A percentile compares a stretch with the other conserved stretches of the same genome.
phyloP scores from a whole-genome alignment of 2,888 invertebrate species.

The Epistrophe eligans region DNA sequence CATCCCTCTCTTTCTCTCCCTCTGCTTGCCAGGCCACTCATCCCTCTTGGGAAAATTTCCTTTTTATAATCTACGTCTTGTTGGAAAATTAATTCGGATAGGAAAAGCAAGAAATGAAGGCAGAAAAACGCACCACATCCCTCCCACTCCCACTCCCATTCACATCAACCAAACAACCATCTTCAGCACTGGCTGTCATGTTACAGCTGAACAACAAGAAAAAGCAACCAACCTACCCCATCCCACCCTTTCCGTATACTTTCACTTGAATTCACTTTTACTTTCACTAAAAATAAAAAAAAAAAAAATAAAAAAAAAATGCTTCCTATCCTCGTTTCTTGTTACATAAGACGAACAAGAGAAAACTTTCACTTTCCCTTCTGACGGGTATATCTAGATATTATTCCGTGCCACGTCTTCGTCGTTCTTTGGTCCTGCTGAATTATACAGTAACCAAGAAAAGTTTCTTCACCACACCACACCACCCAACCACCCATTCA shows the following conservation, averaged over 20 bases:
- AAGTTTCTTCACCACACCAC: slow-evolving; percentile 16
- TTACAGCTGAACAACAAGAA: slow-evolving; percentile 67
- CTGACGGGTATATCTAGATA: slow-evolving; percentile 27
- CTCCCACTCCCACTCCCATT: neutral
- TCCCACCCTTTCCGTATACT: slow-evolving; percentile 30
- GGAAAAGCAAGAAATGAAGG: slow-evolving; percentile 47
- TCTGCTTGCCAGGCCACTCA: slow-evolving; percentile 17
- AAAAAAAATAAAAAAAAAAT: slow-evolving; percentile 29
- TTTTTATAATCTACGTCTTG: slow-evolving; percentile 68
- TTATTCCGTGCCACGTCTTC: slow-evolving; percentile 53
- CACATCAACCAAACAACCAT: neutral
- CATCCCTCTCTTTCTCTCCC: slow-evolving; percentile 25
- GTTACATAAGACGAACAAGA: slow-evolving; percentile 72
- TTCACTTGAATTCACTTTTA: slow-evolving; percentile 73
- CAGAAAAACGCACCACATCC: slow-evolving; percentile 64
- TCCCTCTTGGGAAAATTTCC: slow-evolving; percentile 70
- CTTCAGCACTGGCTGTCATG: slow-evolving; percentile 60
- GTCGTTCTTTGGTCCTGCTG: slow-evolving; percentile 49
- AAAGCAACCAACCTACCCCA: slow-evolving; percentile 26
- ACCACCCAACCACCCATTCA: slow-evolving; percentile 19
- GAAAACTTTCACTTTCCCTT: slow-evolving; percentile 72
- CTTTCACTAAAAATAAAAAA: slow-evolving; percentile 52
- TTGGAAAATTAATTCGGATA: slow-evolving; percentile 74
- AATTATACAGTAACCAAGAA: slow-evolving; percentile 65
- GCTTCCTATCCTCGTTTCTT: slow-evolving; percentile 64